Percentiles rank a stretch among this genome's conserved stretches.
These are phyloP conservation scores for Geotrupes spiniger DNA, from an alignment of 2,888 invertebrate genomes.

Conservation along the genomic window DNA sequence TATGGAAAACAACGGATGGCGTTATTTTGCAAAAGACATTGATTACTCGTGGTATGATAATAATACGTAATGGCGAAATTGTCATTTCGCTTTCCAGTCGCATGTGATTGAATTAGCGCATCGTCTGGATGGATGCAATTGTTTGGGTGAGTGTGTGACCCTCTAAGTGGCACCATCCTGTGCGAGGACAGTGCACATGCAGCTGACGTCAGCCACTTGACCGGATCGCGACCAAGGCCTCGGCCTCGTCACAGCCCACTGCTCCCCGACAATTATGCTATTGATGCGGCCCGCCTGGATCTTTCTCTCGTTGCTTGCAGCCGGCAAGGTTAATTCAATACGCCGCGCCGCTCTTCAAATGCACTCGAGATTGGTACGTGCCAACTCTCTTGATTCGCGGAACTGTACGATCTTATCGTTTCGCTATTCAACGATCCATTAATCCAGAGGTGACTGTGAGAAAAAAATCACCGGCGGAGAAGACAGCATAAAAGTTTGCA, in stretches of 20 bases:
- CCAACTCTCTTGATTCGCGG: background rate
- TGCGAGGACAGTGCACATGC: constrained; percentile 26
- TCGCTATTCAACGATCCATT: too few relatives aligned
- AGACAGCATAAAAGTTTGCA: too few relatives aligned
- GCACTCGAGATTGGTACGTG: constrained; percentile 1
- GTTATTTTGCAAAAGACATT: too few relatives aligned
- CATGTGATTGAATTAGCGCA: constrained; percentile 18
- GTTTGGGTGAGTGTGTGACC: constrained; percentile 28
- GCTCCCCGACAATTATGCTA: constrained; percentile 29
- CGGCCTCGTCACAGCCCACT: constrained; percentile 28
- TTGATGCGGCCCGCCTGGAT: constrained; percentile 23
- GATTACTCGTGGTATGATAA: background rate
- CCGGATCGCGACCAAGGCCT: constrained; percentile 32
- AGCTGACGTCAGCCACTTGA: constrained; percentile 33
- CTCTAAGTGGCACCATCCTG: constrained; percentile 29
- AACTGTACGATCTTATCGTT: too few relatives aligned
- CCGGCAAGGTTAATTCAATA: constrained; percentile 17
- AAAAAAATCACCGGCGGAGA: too few relatives aligned
- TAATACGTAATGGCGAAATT: background rate
- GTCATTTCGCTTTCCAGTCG: constrained; percentile 3
- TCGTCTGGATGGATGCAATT: constrained; percentile 22
- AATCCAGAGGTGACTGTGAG: too few relatives aligned
- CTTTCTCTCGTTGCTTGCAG: constrained; percentile 14
- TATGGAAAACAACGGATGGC: too few relatives aligned
- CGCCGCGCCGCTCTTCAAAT: background rate